A percentile compares a stretch with the other conserved stretches of the same genome.
Conservation (phyloP, 2,888 invertebrate genomes). For the Eudasyphora cyanicolor region DNA sequence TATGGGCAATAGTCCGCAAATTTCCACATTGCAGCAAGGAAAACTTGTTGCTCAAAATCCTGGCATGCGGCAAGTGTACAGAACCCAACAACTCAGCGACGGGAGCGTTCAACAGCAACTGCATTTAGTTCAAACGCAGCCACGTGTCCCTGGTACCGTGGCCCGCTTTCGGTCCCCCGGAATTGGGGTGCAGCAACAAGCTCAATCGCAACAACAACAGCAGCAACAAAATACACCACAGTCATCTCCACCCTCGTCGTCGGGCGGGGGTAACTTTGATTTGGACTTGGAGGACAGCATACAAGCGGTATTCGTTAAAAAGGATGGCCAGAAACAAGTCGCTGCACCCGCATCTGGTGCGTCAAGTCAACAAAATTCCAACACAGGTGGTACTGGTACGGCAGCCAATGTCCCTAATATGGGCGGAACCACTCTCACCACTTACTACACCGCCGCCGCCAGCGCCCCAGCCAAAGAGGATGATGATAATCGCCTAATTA, state of each 20-base stretch:
- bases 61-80: constrained; percentile 63
- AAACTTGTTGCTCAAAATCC: constrained; percentile 63
- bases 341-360: constrained; percentile 68
- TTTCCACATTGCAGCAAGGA: constrained; percentile 50
- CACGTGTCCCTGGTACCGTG: constrained; percentile 51
- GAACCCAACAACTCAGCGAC: constrained; percentile 60
- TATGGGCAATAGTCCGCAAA: constrained; percentile 38
- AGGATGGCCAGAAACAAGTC: constrained; percentile 73
- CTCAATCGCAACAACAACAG: constrained; percentile 43
- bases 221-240: constrained; percentile 49
- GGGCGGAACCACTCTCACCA: constrained; percentile 71
- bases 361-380: constrained; percentile 47
- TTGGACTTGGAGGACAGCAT: constrained; percentile 79
- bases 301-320: constrained; percentile 77
- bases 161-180: constrained; percentile 62
- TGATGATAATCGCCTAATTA: constrained; percentile 74
- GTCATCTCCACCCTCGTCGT: constrained; percentile 32
- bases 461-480: constrained; percentile 75
- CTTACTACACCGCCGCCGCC: constrained; percentile 76
- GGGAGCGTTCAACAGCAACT: constrained; percentile 65
- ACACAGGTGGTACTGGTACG: constrained; percentile 69
- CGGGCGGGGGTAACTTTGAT: constrained; percentile 65
- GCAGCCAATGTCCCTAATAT: constrained; percentile 71
- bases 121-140: constrained; percentile 67
- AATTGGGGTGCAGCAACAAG: constrained; percentile 46